A percentile compares a stretch with the other conserved stretches of the same genome.
phyloP scores from a whole-genome alignment of 2,888 invertebrate genomes.

The Noctua pronuba region DNA sequence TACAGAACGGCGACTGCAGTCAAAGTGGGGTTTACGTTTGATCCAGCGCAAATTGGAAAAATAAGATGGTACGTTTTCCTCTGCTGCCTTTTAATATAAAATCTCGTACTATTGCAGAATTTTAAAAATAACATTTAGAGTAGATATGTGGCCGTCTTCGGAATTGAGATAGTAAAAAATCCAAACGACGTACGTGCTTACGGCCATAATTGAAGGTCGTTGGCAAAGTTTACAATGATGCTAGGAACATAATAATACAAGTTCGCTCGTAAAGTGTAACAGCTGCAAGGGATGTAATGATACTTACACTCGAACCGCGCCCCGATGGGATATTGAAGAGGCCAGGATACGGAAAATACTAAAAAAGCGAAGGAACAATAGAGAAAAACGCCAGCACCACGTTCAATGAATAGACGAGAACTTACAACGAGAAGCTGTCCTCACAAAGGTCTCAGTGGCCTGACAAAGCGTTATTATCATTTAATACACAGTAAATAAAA shows the following conservation, averaged over 20 bases:
- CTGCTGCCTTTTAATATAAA: conserved; percentile 56
- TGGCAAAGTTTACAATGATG: conserved; percentile 83
- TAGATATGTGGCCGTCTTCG: conserved; percentile 26
- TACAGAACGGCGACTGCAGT: conserved; percentile 61
- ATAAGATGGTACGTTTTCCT: conserved; percentile 66
- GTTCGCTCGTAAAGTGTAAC: conserved; percentile 87
- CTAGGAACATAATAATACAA: conserved; percentile 85
- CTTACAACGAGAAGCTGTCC: conserved; percentile 70
- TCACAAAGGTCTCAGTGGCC: conserved; percentile 75
- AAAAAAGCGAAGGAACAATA: conserved; percentile 74
- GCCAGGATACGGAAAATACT: conserved; percentile 77
- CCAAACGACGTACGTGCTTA: conserved; percentile 61
- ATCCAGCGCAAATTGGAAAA: conserved; percentile 78
- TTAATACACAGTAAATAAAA: conserved; percentile 75
- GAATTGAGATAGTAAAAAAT: conserved; percentile 58
- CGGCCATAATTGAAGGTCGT: conserved; percentile 75
- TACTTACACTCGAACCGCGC: conserved; percentile 77
- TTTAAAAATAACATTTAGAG: conserved; percentile 37
- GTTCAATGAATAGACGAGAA: conserved; percentile 76
- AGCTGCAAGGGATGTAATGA: conserved; percentile 86
- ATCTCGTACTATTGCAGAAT: conserved; percentile 45
- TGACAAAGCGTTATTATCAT: conserved; percentile 78
- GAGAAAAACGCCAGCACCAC: conserved; percentile 74
- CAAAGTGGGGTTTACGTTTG: conserved; percentile 72
- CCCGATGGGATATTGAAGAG: conserved; percentile 81